phyloP scores from a whole-genome alignment of 2,113 vertebrate species.

The Prionailurus viverrinus region DNA sequence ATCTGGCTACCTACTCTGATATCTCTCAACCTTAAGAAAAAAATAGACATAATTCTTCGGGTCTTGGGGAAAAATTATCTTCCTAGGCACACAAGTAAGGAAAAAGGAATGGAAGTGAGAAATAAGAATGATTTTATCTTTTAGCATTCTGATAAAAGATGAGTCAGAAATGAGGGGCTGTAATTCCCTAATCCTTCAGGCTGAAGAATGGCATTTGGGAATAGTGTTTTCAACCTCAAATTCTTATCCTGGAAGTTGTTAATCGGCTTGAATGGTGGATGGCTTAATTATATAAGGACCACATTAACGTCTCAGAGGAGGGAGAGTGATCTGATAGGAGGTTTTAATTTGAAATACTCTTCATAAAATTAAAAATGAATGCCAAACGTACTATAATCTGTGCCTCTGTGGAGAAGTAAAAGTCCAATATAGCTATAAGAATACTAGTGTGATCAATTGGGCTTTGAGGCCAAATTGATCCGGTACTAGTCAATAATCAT shows the following conservation, averaged over 20 bases:
- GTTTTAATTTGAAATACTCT: slow-evolving; percentile 78
- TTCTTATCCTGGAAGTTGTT: slow-evolving; percentile 73
- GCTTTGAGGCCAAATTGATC: slow-evolving; percentile 55
- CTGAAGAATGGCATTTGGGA: slow-evolving; percentile 62
- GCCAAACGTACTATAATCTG: slow-evolving; percentile 68
- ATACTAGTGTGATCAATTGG: slow-evolving; percentile 63
- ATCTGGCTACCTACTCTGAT: slow-evolving; percentile 38
- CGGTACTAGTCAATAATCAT: slow-evolving; percentile 62
- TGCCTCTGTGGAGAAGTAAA: slow-evolving; percentile 67
- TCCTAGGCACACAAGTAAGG: slow-evolving; percentile 13
- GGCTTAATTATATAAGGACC: slow-evolving; percentile 78
- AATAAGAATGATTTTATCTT: slow-evolving; percentile 56
- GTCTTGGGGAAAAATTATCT: slow-evolving; percentile 45
- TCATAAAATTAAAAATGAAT: slow-evolving; percentile 80
- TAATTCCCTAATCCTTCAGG: slow-evolving; percentile 63
- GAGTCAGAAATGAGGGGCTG: slow-evolving; percentile 47
- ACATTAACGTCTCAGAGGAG: slow-evolving; percentile 75
- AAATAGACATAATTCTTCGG: slow-evolving; percentile 41
- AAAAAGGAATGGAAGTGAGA: slow-evolving; percentile 54
- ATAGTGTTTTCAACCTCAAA: slow-evolving; percentile 75
- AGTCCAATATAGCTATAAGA: slow-evolving; percentile 64
- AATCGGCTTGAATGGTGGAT: slow-evolving; percentile 70
- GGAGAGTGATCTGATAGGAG: slow-evolving; percentile 70
- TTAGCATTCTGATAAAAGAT: slow-evolving; percentile 59
- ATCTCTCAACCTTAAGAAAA: slow-evolving; percentile 61